Evolutionary conservation across 2,797 vertebrate species (phyloP).

Genomic region (Anabas testudineus): DNA sequence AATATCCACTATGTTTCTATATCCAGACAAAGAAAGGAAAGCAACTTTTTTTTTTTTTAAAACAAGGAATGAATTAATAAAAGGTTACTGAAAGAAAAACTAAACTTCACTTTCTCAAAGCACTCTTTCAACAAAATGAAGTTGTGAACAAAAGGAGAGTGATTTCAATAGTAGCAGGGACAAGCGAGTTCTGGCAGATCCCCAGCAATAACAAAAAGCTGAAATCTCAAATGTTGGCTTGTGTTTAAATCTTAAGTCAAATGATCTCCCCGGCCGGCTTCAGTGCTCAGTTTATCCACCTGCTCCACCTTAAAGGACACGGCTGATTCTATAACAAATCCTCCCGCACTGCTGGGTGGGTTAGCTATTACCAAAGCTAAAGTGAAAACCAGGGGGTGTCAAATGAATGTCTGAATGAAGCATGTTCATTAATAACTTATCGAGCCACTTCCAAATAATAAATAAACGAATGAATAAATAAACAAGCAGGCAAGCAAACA

Average conservation of each 20-base stretch:
- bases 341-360: slow-evolving; percentile 6
- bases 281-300: slow-evolving; percentile 34
- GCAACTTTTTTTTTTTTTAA: slow-evolving; percentile 17
- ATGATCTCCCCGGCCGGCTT: slow-evolving; percentile 22
- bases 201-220: slow-evolving; percentile 19
- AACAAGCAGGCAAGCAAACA: slow-evolving; percentile 88
- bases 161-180: slow-evolving; percentile 24
- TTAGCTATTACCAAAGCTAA: slow-evolving; percentile 29
- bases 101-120: slow-evolving; percentile 40
- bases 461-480: slow-evolving; percentile 89
- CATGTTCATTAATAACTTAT: slow-evolving; percentile 82
- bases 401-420: slow-evolving; percentile 67
- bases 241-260: slow-evolving; percentile 26
- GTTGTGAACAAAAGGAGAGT: slow-evolving; percentile 28
- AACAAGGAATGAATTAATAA: slow-evolving; percentile 58
- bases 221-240: slow-evolving; percentile 35
- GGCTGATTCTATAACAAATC: neutral
- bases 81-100: slow-evolving; percentile 53
- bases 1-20: slow-evolving; percentile 60
- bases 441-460: slow-evolving; percentile 84
- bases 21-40: slow-evolving; percentile 30
- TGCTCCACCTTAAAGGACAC: slow-evolving; percentile 6
- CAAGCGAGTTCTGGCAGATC: slow-evolving; percentile 24
- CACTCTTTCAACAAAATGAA: slow-evolving; percentile 29
- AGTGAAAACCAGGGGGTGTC: slow-evolving; percentile 54